phyloP scores from a whole-genome alignment of 2,888 invertebrate genomes.

The Microctonus hyperodae region DNA sequence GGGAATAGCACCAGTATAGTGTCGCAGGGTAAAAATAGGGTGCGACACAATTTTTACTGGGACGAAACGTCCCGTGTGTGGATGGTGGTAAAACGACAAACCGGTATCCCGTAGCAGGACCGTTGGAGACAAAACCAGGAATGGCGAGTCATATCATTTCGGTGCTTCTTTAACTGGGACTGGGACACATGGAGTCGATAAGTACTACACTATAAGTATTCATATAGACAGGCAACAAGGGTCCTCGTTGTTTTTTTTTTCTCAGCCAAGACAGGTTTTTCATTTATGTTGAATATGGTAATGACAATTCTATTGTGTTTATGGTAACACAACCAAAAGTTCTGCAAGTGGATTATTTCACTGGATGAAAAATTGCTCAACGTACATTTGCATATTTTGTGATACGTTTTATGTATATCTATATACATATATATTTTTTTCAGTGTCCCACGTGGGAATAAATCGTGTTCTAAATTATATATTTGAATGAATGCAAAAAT shows the following conservation, averaged over 20 bases:
- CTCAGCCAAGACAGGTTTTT: constrained; percentile 56
- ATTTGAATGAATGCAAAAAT: neutral
- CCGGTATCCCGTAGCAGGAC: constrained; percentile 62
- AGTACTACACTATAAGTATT: neutral
- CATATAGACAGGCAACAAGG: neutral
- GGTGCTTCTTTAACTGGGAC: neutral
- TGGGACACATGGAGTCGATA: constrained; percentile 5
- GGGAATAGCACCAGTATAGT: neutral
- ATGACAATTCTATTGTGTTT: constrained; percentile 40
- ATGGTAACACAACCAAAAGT: constrained; percentile 3
- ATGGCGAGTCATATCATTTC: neutral
- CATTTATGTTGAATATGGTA: constrained; percentile 57
- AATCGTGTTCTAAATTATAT: neutral
- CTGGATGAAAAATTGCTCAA: constrained; percentile 47
- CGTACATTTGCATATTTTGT: constrained; percentile 59
- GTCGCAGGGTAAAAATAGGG: neutral
- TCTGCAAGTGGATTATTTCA: constrained; percentile 45
- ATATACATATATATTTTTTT: constrained; percentile 32
- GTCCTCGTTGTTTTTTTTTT: constrained; percentile 37
- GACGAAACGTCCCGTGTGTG: constrained; percentile 57
- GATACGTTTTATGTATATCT: constrained; percentile 52
- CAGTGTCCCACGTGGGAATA: constrained; percentile 35
- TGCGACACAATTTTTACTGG: constrained; percentile 32
- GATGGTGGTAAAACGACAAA: constrained; percentile 47
- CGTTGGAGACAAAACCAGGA: constrained; percentile 49